Conservation (phyloP, 2,113 vertebrate species). For the Percopsis transmontana region DNA sequence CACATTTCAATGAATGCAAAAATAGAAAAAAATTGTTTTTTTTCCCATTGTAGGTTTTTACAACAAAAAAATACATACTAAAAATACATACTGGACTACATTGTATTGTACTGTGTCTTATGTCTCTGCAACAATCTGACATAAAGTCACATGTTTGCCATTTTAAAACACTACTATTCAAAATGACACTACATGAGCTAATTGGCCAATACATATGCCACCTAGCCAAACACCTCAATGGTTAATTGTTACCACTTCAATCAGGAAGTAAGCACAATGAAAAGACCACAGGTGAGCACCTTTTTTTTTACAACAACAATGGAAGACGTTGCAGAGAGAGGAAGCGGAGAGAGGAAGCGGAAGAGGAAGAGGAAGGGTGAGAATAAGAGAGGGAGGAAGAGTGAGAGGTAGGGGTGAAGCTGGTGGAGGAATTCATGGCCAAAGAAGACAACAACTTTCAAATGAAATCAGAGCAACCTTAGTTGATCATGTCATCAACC, state of each 20-base stretch:
- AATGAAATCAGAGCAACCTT: slow-evolving; percentile 8
- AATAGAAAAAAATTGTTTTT: too few species aligned
- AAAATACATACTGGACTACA: too few species aligned
- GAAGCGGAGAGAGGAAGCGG: too few species aligned
- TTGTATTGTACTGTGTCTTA: too few species aligned
- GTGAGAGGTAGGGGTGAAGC: not conserved
- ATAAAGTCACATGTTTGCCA: not conserved
- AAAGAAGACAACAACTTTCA: not conserved
- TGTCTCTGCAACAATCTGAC: not conserved
- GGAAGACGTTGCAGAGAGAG: slow-evolving; percentile 2
- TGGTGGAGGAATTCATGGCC: not conserved
- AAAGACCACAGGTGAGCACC: not conserved
- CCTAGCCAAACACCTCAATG: not conserved
- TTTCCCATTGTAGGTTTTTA: too few species aligned
- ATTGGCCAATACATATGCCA: not conserved
- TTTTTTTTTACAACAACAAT: not conserved
- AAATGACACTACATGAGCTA: not conserved
- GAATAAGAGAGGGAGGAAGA: slow-evolving; percentile 4
- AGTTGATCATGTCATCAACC: slow-evolving; percentile 1
- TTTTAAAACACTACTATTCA: not conserved
- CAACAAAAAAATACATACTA: too few species aligned
- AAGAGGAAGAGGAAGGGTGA: too few species aligned
- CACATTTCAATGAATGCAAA: too few species aligned
- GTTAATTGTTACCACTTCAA: not conserved
- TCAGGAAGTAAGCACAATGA: not conserved